Evolutionary conservation across 2,888 invertebrate genomes (phyloP).

Genomic region (Coenonympha arcania): DNA sequence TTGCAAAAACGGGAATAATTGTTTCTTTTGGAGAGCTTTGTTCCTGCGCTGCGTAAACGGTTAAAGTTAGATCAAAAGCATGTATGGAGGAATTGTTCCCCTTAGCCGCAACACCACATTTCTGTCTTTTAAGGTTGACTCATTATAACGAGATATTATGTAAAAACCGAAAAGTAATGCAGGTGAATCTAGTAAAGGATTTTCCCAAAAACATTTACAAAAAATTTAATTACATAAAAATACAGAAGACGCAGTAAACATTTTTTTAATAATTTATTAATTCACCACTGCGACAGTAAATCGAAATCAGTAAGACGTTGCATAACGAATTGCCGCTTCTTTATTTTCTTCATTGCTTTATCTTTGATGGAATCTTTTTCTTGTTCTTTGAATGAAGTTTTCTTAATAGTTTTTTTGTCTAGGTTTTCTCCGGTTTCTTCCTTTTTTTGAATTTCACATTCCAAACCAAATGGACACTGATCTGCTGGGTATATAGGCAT

Average conservation of each 20-base stretch:
- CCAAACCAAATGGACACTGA: conserved; percentile 59
- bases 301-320: conserved; percentile 61
- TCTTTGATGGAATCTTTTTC: conserved; percentile 37
- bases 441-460: conserved; percentile 51
- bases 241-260: background rate
- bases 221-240: no score
- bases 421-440: conserved; percentile 41
- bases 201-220: no score
- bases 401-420: conserved; percentile 37
- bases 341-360: conserved; percentile 43
- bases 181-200: no score
- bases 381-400: conserved; percentile 24
- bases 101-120: no score
- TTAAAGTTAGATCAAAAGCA: no score
- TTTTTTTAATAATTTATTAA: background rate
- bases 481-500: conserved; percentile 60
- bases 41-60: no score
- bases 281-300: conserved; percentile 59
- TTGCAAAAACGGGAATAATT: no score
- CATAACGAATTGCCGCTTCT: conserved; percentile 52
- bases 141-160: no score
- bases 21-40: no score
- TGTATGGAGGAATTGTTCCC: no score
- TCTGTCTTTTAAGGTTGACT: no score
- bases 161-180: no score